These are phyloP conservation scores for Neoarius graeffei DNA, from an alignment of 2,113 vertebrate species.

Conservation along the genomic window DNA sequence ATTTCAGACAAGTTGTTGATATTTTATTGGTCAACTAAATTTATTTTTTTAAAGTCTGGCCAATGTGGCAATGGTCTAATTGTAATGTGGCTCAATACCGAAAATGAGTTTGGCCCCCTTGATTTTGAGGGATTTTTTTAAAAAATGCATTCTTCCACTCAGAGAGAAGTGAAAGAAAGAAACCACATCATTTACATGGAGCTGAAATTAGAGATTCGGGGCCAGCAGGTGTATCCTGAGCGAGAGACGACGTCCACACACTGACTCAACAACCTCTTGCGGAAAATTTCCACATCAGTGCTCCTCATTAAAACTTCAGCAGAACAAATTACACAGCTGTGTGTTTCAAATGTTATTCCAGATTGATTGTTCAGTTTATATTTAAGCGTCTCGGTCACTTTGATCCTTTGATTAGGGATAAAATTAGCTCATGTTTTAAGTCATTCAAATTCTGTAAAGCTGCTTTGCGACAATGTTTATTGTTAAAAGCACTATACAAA, in stretches of 20 bases:
- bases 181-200: slow-evolving; percentile 19
- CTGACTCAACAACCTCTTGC: neutral
- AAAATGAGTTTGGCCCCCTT: neutral
- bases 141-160: neutral
- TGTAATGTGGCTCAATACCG: too few species aligned
- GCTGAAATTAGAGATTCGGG: neutral
- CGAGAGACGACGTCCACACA: neutral
- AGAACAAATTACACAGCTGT: neutral
- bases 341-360: neutral
- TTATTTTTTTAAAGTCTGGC: neutral
- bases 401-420: too few species aligned
- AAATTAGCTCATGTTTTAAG: too few species aligned
- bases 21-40: neutral
- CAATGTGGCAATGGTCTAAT: too few species aligned
- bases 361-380: too few species aligned
- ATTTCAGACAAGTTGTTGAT: too few species aligned
- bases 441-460: too few species aligned
- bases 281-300: neutral
- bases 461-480: too few species aligned
- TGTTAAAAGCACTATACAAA: too few species aligned
- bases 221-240: slow-evolving; percentile 19
- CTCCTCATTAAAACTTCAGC: neutral
- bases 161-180: slow-evolving; percentile 1
- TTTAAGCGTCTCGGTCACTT: neutral
- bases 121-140: neutral